Percentiles rank a stretch among this genome's conserved stretches.
phyloP scores from a whole-genome alignment of 2,797 vertebrate genomes.

The Gobio occitaniae region DNA sequence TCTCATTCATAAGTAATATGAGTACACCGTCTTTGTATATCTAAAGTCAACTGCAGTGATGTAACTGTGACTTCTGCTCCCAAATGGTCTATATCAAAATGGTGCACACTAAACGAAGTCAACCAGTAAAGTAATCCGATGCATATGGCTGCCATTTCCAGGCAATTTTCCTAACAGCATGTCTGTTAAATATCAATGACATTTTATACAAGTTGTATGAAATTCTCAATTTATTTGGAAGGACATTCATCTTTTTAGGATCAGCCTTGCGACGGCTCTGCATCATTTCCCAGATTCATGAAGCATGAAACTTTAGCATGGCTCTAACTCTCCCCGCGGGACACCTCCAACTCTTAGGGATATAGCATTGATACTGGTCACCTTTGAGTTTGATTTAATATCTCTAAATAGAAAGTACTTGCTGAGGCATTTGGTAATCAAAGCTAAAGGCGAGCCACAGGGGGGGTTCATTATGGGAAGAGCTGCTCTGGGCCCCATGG shows the following conservation, averaged over 20 bases:
- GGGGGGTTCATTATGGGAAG: slow-evolving; percentile 37
- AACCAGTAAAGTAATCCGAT: not conserved
- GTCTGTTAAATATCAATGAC: not conserved
- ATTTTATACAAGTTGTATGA: slow-evolving; percentile 12
- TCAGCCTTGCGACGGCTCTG: not conserved
- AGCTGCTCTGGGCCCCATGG: slow-evolving; percentile 37
- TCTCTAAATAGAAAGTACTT: slow-evolving; percentile 43
- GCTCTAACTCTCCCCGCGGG: not conserved
- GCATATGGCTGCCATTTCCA: not conserved
- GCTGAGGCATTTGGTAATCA: slow-evolving; percentile 59
- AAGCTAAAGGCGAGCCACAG: slow-evolving; percentile 34
- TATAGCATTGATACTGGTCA: slow-evolving; percentile 25
- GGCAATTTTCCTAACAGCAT: slow-evolving; percentile 20
- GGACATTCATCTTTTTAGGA: slow-evolving; percentile 27
- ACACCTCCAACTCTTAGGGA: not conserved
- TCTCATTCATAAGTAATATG: not conserved
- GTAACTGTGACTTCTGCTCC: not conserved
- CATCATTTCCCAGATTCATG: slow-evolving; percentile 24
- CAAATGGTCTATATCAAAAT: not conserved
- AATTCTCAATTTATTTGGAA: not conserved
- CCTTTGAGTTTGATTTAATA: slow-evolving; percentile 55
- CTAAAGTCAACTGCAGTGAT: not conserved
- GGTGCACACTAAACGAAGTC: not conserved
- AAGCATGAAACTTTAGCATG: not conserved
- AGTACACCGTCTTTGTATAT: not conserved